Evolutionary conservation across 2,113 vertebrate species (phyloP), one percentile per base, ranked within the genome.

Genomic region (Heterocephalus glaber): DNA sequence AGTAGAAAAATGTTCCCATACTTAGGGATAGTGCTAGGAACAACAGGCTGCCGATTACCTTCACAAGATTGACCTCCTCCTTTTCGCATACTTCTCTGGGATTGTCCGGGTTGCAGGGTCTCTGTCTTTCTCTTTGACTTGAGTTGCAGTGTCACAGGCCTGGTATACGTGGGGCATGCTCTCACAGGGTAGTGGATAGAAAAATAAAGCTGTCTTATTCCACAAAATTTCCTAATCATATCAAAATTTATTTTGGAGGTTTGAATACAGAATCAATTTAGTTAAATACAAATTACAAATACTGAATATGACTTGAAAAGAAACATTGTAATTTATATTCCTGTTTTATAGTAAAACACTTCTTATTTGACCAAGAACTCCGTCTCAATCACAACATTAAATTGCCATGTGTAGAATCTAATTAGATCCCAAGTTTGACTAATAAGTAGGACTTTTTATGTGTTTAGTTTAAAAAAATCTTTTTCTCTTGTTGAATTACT

Each of bases 341-440:
- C 26, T 94, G n/a, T 85, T 96, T 47, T 33, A 85, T 56, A 88
- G 20, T 81, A 65, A 81, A 26, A 80, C 49, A 84, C 72, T 84
- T 92, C 61, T 94, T 95, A 54, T 96, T 86, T 97, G 52, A 63
- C 72, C 19, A n/a, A 65, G 56, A 96, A 90, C 35, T 83, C 91
- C 24, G 56, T 77, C n/a, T 95, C 85, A 92, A 77, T 87, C 93
- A 49, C 86, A 77, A 33, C 41, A 61, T 79, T 94, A 82, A 94
- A 95, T 66, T 74, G 66, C n/a, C 54, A 54, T 17, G 17, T 90
- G n/a, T 65, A 85, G 74, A 84, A 87, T 97, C 95, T 84, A 93
- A 74, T 92, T 95, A 92, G 85, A 68, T 88, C 33, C 54, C 47
- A 87, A 49, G 95, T 97, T 95, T 95, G 58, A 95, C 88, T 90